Evolutionary conservation across 2,113 vertebrate species (phyloP), one percentile per base, ranked within the genome.

Genomic region (Otolemur garnettii): DNA sequence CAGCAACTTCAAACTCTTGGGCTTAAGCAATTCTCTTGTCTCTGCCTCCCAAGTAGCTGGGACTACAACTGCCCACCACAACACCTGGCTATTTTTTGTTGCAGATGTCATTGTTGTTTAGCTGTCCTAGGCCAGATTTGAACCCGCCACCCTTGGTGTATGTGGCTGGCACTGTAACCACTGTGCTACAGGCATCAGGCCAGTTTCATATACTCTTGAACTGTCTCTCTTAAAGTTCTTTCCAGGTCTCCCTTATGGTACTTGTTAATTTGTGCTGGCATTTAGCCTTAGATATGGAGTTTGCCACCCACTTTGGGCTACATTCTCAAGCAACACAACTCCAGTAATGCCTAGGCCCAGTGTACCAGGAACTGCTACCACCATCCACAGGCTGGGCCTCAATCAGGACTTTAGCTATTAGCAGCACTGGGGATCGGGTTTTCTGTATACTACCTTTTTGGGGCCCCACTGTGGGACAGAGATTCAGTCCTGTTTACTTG

Each of bases 211-310:
- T 55, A 60, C 9, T 72, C 53, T 91, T 78, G 15, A 96, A 83
- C 45, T 83, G 8, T 64, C 1, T 87, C 68, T 83, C 78, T 79
- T 19, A 92, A 78, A 87, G 15, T 77, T 77, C 33, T 79, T 53
- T 78, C 55, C 53, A 64, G 21, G 22, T 60, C 60, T 68, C 57
- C 45, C 6, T 87, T 88, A 53, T 13, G 13, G 26, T 92, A 78
- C 53, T 95, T 87, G 30, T 50, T 17, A 4, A 15, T 80, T 81
- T 57, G n/a, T 62, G 38, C 50, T 17, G 1, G 42, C 60, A 84
- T 45, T 84, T 91, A 74, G 78, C 64, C 18, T 95, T n/a, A n/a
- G 69, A 53, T 26, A n/a, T 35, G 64, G 45, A 88, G 10, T 88
- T 74, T 55, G 78, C 24, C 18, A 45, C 57, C 28, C 4, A 68